Evolutionary conservation across 2,888 invertebrate genomes (phyloP).

Genomic region (Noctua pronuba): DNA sequence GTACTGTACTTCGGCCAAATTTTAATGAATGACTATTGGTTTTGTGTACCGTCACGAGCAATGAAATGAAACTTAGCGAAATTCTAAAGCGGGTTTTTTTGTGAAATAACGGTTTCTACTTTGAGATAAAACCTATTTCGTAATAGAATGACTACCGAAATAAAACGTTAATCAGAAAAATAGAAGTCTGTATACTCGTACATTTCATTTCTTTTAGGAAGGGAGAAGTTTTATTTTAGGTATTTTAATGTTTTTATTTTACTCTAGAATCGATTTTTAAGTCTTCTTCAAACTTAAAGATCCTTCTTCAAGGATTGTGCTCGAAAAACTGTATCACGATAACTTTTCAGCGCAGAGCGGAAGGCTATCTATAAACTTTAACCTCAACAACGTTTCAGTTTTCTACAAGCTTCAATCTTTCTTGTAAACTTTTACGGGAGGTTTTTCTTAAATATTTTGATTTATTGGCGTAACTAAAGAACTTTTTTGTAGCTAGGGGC

Average conservation of each 20-base stretch:
- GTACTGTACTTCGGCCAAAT: neutral
- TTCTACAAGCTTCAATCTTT: constrained; percentile 45
- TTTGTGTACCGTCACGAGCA: neutral
- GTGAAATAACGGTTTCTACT: neutral
- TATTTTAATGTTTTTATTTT: neutral
- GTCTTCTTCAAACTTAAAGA: neutral
- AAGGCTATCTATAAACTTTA: constrained; percentile 44
- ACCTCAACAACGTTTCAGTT: constrained; percentile 37
- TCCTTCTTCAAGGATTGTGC: constrained; percentile 21
- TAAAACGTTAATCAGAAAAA: too few species aligned
- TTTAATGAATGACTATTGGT: neutral
- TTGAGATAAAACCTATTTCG: neutral
- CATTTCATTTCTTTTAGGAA: too few species aligned
- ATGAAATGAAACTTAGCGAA: neutral
- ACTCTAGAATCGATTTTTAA: constrained; percentile 5
- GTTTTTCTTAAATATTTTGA: constrained; percentile 27
- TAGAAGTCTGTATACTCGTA: too few species aligned
- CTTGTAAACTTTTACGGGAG: constrained; percentile 25
- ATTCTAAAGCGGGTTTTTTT: neutral
- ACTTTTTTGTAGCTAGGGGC: neutral
- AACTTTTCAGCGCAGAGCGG: constrained; percentile 34
- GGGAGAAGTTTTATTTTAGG: too few species aligned
- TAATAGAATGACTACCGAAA: neutral
- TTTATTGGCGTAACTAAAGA: constrained; percentile 20
- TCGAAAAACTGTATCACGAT: constrained; percentile 30